Base-by-base conservation (phyloP, 23 tunicate species). In the Trididemnum clinides region DNA sequence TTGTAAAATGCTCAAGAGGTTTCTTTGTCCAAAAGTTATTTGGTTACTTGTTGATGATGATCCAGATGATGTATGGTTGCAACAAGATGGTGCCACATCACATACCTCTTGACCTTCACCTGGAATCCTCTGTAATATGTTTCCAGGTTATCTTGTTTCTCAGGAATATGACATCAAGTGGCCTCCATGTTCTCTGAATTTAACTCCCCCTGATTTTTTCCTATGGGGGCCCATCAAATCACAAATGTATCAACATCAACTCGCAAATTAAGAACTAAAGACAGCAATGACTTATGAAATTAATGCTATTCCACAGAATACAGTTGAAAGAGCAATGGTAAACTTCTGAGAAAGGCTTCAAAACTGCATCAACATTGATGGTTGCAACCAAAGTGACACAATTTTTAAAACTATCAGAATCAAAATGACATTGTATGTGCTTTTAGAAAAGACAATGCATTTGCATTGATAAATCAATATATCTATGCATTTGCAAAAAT, bases 41-140 rank as follows among this genome's bases (percentile, higher is more conserved):
- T 15, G 10, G 54, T 44, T 44, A 44, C 54, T 44, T 44, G 54
- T 15, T 44, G 54, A 44, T 44, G 12, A 15, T 44, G 54, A 44
- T 7, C 54, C 15, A 15, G 54, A 44, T 44, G 54, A 44, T 44
- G 54, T 44, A n/a, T 59, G 66, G 66, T 59, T 59, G 5, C 66
- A 59, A 59, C 66, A 59, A 59, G 66, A 59, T 59, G 66, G 66
- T 12, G 66, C 66, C 66, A 59, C 66, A 5, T 12, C 66, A 3
- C 66, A 59, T 59, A 59, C 66, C 20, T 12, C 66, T 12, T 10
- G 66, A 59, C 23, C 25, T 12, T 59, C 66, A 12, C 3, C 22
- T 5, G 25, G 23, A 10, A n/a, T n/a, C 25, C 23, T 59, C 5
- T 28, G 25, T 4, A 28, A 12, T n/a, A n/a, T n/a, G 25, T 59